Base-by-base conservation (phyloP, 1,140 invertebrate species). In the Hyposmocoma kahamanoa region DNA sequence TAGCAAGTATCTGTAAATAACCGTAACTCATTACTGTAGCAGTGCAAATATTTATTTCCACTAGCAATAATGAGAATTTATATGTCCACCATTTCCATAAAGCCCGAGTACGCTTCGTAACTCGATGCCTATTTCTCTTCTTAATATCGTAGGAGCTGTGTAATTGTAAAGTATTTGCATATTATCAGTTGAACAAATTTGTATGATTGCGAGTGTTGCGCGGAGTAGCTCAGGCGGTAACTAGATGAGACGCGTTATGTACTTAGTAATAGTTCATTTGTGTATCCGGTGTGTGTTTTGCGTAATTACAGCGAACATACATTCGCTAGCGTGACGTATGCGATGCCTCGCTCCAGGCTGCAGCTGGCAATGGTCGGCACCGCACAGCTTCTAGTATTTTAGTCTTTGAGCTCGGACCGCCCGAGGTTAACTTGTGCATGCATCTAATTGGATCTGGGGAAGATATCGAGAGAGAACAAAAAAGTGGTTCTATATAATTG, bases 61-160 rank as follows among this genome's bases (percentile, higher is more conserved):
- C 62, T 62, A 59, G 51, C 57, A 51, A 56, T 71, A 74, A 72
- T 70, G 63, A 74, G 59, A 72, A 77, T 74, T 74, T 77, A 77
- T 77, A 61, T 71, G 68, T 66, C 60, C 64, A 20, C 61, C 50
- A 70, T 72, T 71, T 72, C 72, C 68, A 72, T 73, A 72, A 69
- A 72, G 69, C 64, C 60, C 52, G 56, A 48, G 45, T 55, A 48
- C 47, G 52, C 57, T 52, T 44, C 42, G 61, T 43, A 65, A 62
- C 49, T 46, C 55, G 64, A 68, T 66, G 63, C 53, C 65, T 54
- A 54, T 53, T 48, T 49, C 48, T 55, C 62, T 66, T n/a, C 63
- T 59, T 62, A 56, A 53, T 61, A 38, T 42, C 52, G 52, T 34
- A 32, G 45, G 44, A 65, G 54, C 50, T 50, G 58, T 62, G 53